These are phyloP conservation scores for Dipus sagitta DNA, from an alignment of 2,797 vertebrate genomes.

Conservation along the genomic window DNA sequence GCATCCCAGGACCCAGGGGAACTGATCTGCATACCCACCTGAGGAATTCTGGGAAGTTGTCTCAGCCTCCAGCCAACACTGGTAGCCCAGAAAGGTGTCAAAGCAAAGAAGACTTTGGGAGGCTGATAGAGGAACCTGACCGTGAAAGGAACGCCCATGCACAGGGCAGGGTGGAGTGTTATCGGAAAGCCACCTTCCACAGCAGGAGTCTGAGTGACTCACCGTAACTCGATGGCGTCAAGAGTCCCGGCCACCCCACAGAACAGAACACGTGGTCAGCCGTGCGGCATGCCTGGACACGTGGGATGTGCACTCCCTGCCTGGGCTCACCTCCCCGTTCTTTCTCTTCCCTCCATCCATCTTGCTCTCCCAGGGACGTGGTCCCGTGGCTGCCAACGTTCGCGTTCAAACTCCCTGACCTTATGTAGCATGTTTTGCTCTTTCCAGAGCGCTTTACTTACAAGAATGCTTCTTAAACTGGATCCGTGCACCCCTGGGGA, in stretches of 20 bases:
- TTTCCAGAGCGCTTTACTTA: slow-evolving; percentile 57
- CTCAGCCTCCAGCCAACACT: not conserved
- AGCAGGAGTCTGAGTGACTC: not conserved
- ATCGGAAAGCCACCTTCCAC: not conserved
- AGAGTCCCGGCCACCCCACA: not conserved
- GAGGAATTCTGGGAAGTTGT: not conserved
- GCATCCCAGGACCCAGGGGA: not conserved
- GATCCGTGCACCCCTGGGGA: not conserved
- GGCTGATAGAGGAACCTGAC: not conserved
- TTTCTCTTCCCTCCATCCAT: not conserved
- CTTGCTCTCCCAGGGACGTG: not conserved
- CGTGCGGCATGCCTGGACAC: accelerated
- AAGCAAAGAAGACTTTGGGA: not conserved
- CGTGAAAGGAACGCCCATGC: not conserved
- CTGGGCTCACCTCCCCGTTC: not conserved
- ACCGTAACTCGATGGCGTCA: not conserved
- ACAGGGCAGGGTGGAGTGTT: accelerated
- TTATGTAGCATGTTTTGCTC: slow-evolving; percentile 41
- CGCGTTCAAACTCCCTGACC: slow-evolving; percentile 64
- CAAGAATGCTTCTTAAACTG: slow-evolving; percentile 49
- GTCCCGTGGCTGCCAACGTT: slow-evolving; percentile 18
- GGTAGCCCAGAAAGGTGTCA: not conserved
- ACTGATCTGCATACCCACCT: not conserved
- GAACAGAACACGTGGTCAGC: not conserved
- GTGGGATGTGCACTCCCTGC: not conserved